Percentiles rank a stretch among this genome's conserved stretches.
These are phyloP conservation scores for Peromyscus californicus DNA, from an alignment of 2,113 vertebrate species.

Conservation along the genomic window DNA sequence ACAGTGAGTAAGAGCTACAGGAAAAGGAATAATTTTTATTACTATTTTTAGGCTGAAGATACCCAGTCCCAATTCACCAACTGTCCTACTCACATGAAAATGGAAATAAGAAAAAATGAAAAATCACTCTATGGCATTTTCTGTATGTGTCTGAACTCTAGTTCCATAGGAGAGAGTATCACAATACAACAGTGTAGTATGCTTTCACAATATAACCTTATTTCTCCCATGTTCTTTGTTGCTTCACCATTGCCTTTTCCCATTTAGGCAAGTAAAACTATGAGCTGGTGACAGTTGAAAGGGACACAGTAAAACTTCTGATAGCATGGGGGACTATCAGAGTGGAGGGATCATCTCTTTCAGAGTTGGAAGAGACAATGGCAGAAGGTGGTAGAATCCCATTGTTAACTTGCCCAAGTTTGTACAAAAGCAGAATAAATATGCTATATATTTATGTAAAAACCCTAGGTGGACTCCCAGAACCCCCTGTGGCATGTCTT, in stretches of 20 bases:
- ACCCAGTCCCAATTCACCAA: neutral
- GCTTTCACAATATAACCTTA: neutral
- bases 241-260: neutral
- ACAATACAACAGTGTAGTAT: neutral
- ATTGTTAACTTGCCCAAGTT: neutral
- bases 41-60: neutral
- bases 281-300: neutral
- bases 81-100: neutral
- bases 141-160: neutral
- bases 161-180: neutral
- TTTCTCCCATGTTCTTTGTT: neutral
- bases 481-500: neutral
- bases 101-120: neutral
- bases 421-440: neutral
- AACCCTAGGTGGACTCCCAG: neutral
- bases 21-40: neutral
- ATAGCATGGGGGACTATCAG: neutral
- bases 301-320: neutral
- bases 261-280: neutral
- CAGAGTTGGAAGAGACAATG: conserved; percentile 4
- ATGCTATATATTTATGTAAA: neutral
- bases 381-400: neutral
- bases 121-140: neutral
- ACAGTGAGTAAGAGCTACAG: neutral
- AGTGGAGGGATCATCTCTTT: neutral